Evolutionary conservation across 30 jellyfish, hydroid and myxozoan species (phyloP), one percentile per base, ranked within the genome.

Genomic region (Cassiopea xamachana): DNA sequence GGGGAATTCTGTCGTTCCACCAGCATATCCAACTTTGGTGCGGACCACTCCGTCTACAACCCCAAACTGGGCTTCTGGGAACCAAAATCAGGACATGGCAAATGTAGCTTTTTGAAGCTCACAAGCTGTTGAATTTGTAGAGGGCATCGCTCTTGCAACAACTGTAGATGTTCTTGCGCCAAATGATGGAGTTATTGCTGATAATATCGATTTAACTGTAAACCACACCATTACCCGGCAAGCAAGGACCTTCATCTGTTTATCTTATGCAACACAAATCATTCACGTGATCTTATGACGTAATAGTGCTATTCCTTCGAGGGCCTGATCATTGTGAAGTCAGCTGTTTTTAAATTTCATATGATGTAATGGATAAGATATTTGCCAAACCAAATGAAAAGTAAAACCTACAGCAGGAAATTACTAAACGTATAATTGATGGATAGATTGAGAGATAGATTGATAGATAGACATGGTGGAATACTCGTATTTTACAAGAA

Each of bases 21-120:
- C 99, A 59, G 99, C 89, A 74, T 95, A 95, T 15, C 99, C 99
- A 92, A 91, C 99, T 79, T 84, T 95, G 75, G 98, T 95, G 60
- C 95, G 86, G 68, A 87, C 90, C 46, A 95, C 97, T 9, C 99
- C 99, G 51, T 82, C 85, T 16, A 96, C 93, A 72, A 93, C 67
- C 46, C 99, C 99, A 84, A 95, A 95, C 90, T 87, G 97, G 77
- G 99, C 98, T 91, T 95, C 99, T 76, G 99, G 99, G 75, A 95
- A 95, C 99, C 99, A 95, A 73, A 95, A 95, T 95, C 99, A 95
- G 90, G 97, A 90, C 99, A 95, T 95, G 19, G 97, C 99, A 81
- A 95, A 95, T 7, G 99, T 91, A 15, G 99, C 99, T 79, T 79
- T 88, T 68, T 84, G 84, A 27, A 90, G 91, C 62, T 73, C 90